Conservation (phyloP, 2,888 invertebrate species). For the Eucriotettix oculatus region DNA sequence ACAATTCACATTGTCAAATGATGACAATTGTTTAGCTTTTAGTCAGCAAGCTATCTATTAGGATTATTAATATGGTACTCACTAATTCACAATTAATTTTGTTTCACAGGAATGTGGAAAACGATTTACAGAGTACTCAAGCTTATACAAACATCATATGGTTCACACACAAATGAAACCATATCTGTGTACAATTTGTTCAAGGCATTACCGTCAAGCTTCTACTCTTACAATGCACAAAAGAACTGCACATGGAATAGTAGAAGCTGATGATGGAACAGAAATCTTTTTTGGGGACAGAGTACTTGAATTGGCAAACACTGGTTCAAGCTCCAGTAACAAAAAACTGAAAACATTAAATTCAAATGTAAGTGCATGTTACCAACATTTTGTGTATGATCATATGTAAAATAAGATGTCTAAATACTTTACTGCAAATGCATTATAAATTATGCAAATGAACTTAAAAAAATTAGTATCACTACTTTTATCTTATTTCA, state of each 20-base stretch:
- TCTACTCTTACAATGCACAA: slow-evolving; percentile 43
- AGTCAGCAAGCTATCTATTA: no score
- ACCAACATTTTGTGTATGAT: no score
- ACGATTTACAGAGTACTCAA: slow-evolving; percentile 51
- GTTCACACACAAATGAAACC: slow-evolving; percentile 42
- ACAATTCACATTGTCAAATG: no score
- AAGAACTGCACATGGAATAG: slow-evolving; percentile 34
- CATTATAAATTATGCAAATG: no score
- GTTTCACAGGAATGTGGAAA: slow-evolving; percentile 36
- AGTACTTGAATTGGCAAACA: slow-evolving; percentile 11
- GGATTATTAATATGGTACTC: neutral
- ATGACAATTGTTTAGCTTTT: no score
- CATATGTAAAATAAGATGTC: no score
- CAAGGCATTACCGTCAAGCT: slow-evolving; percentile 40
- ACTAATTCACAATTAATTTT: neutral
- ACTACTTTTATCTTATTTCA: no score
- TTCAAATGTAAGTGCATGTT: slow-evolving; percentile 8
- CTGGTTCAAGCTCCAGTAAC: slow-evolving; percentile 4
- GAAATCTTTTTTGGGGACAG: slow-evolving; percentile 14
- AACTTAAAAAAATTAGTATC: no score
- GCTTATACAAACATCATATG: slow-evolving; percentile 47
- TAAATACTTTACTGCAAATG: no score
- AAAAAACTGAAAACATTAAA: slow-evolving; percentile 9
- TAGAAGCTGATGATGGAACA: slow-evolving; percentile 14
- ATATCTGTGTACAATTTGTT: slow-evolving; percentile 39